Evolutionary conservation across 2,113 vertebrate genomes (phyloP), one percentile per base, ranked within the genome.

Genomic region (Corvus hawaiiensis): DNA sequence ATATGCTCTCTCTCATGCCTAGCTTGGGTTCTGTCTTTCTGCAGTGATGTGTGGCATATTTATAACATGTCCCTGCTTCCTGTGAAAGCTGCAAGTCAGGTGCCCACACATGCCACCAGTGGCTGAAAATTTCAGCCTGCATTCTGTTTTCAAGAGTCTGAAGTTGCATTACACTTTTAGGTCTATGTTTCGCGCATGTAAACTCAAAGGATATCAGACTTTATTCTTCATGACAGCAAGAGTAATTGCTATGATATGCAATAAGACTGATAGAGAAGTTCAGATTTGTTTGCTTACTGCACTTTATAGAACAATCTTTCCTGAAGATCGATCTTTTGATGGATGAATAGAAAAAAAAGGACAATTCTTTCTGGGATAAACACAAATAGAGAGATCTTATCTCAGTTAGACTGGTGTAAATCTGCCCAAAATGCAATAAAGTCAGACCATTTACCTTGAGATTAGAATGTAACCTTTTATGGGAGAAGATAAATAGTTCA

Each of bases 211-310:
- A 76, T 93, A 87, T 75, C 21, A 87, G 73, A 92, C 4, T 90
- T 75, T 76, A 94, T 91, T 94, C 73, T 64, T 91, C 13, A 68
- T 91, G 89, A 90, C 77, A 96, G 77, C 24, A 84, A 80, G 67
- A 94, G 74, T 83, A 94, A 93, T 95, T 96, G 59, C 58, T 95
- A 51, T 75, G 84, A 93, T 84, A 62, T 6, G 1, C 52, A 87
- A 62, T 91, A 89, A 75, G 81, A 72, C 88, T 68, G 88, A 91
- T 69, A 66, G 32, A 82, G 79, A 92, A 56, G 43, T 88, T 92
- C n/a, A 39, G 39, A 89, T 89, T 49, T 87, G 32, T 71, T 93
- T 92, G 21, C 69, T 94, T 86, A 69, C 52, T 43, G 41, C 18
- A 62, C 24, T 83, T 77, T 71, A 64, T 56, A 83, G 55, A 59